Conservation (phyloP, 2,797 vertebrate genomes). For the Myripristis murdjan region DNA sequence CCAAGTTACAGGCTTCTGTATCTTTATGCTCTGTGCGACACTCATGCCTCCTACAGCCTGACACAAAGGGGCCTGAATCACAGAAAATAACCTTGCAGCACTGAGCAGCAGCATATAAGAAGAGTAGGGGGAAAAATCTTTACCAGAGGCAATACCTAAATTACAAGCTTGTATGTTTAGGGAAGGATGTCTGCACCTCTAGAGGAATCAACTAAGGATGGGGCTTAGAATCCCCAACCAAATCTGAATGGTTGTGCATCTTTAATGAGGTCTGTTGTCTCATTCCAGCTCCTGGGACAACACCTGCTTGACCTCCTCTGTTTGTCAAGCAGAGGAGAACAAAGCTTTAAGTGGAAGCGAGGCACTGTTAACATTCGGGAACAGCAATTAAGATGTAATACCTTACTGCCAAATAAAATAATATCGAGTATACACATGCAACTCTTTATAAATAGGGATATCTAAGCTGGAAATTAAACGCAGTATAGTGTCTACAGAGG, state of each 20-base stretch:
- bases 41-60: constrained; percentile 4
- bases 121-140: constrained; percentile 36
- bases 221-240: constrained; percentile 37
- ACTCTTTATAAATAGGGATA: neutral
- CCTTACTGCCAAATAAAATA: constrained; percentile 1
- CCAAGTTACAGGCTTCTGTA: constrained; percentile 11
- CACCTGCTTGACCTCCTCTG: constrained; percentile 51
- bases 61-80: constrained; percentile 47
- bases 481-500: constrained; percentile 8
- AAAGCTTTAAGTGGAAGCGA: constrained; percentile 43
- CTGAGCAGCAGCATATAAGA: constrained; percentile 22
- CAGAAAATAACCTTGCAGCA: constrained; percentile 37
- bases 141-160: constrained; percentile 37
- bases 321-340: constrained; percentile 33
- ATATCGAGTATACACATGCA: constrained; percentile 20
- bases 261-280: constrained; percentile 62
- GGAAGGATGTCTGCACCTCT: constrained; percentile 49
- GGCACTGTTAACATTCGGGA: constrained; percentile 3
- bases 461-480: neutral
- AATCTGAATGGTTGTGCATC: constrained; percentile 54
- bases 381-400: constrained; percentile 24
- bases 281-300: constrained; percentile 51
- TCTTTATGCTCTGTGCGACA: constrained; percentile 21
- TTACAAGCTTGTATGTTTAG: constrained; percentile 36
- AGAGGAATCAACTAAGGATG: constrained; percentile 35